Evolutionary conservation across 1,140 invertebrate genomes (phyloP).

Genomic region (Elymnias hypermnestra): DNA sequence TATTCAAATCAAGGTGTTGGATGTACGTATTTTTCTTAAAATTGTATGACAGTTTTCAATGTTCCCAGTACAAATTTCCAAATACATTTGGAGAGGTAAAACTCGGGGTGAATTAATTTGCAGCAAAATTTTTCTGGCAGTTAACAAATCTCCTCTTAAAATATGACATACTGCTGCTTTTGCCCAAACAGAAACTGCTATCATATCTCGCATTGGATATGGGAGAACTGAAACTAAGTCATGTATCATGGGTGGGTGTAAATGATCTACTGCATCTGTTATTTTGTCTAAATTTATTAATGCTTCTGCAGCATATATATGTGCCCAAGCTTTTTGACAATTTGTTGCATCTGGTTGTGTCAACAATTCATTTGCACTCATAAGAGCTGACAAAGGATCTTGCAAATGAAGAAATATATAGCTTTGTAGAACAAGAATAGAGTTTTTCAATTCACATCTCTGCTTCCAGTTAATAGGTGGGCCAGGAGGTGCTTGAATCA

Average conservation of each 20-base stretch:
- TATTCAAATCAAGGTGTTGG: neutral
- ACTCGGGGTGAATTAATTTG: conserved; percentile 68
- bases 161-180: conserved; percentile 70
- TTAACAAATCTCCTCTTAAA: conserved; percentile 60
- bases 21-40: conserved; percentile 57
- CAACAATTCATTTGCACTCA: conserved; percentile 84
- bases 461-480: conserved; percentile 67
- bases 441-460: conserved; percentile 71
- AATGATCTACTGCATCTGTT: conserved; percentile 88
- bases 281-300: conserved; percentile 90
- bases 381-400: conserved; percentile 88
- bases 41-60: conserved; percentile 69
- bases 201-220: conserved; percentile 58
- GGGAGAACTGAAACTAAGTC: conserved; percentile 61
- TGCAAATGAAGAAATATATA: conserved; percentile 91
- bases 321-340: conserved; percentile 84
- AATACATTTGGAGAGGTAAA: conserved; percentile 68
- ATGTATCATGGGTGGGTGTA: conserved; percentile 86
- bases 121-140: conserved; percentile 61
- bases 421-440: conserved; percentile 86
- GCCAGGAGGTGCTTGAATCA: conserved; percentile 65
- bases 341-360: conserved; percentile 69
- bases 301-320: conserved; percentile 93
- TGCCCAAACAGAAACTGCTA: conserved; percentile 67
- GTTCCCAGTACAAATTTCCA: conserved; percentile 71